Base-by-base conservation (phyloP, 2,888 invertebrate genomes). In the Stenolophus ochropezus region DNA sequence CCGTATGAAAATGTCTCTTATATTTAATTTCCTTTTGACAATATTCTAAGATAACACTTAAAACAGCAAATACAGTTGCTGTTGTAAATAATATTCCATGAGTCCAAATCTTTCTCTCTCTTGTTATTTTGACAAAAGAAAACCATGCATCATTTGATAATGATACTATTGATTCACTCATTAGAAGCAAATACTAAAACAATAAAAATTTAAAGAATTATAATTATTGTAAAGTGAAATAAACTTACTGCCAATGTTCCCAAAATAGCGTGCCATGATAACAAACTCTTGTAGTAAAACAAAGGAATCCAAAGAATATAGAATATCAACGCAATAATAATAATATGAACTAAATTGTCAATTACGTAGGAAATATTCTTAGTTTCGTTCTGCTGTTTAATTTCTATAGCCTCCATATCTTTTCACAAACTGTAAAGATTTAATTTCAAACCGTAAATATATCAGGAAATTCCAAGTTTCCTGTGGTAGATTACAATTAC, bases 191-290 rank as follows among this genome's bases (percentile, higher is more conserved):
- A 47, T 83, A 74, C 83, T 83, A 33, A 8, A 83, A 87, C 87
- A 71, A 58, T 85, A 84, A 82, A 79, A 75, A 82, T 42, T 69
- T 76, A 79, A 69, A n/a, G 69, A 78, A 4, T 61, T 20, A 11
- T 58, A 14, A 56, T 27, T 82, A 21, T 20, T 82, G 58, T 73
- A 74, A 61, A 81, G 33, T 42, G 8, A 49, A 27, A 74, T 53
- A 76, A 83, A 86, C 87, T 87, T 85, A 87, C 87, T 21, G 86
- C 87, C 42, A 84, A 49, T 6, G 86, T 85, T 18, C 85, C 85
- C 5, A 87, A 83, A 18, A 85, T 81, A 23, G 85, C 83, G 79
- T 88, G 87, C 85, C 86, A 87, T 47, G 85, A 83, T 4, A 86
- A 83, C 27, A 81, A 69, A 20, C 83, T 61, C 20, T 84, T 82